Percentiles rank a stretch among this genome's conserved stretches.
phyloP scores from a whole-genome alignment of 2,888 invertebrate genomes.

The Girardia tigrina region DNA sequence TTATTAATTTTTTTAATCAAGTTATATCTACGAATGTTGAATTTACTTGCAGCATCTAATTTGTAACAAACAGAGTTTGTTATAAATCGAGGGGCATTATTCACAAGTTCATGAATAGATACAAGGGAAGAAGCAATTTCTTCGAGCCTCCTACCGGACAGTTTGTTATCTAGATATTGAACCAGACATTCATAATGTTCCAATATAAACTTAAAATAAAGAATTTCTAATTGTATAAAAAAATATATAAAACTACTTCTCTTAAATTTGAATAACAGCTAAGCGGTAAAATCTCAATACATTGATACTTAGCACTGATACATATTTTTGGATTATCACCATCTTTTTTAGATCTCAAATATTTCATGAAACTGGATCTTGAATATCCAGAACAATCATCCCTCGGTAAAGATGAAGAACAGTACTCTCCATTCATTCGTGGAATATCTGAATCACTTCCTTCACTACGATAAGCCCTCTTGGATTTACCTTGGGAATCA shows the following conservation, averaged over 20 bases:
- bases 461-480: background rate
- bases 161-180: conserved; percentile 71
- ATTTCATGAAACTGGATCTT: background rate
- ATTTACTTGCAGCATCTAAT: background rate
- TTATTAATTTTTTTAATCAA: too few relatives aligned
- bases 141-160: conserved; percentile 79
- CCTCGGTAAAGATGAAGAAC: conserved; percentile 6
- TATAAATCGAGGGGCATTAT: background rate
- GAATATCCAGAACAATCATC: conserved; percentile 2
- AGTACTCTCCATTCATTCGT: background rate
- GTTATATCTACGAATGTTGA: background rate
- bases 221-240: background rate
- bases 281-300: conserved; percentile 75
- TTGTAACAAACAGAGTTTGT: background rate
- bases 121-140: conserved; percentile 78
- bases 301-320: conserved; percentile 62
- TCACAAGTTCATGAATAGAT: conserved; percentile 64
- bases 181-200: conserved; percentile 64
- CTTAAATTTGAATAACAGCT: conserved; percentile 60
- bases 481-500: background rate
- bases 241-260: background rate
- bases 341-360: conserved; percentile 14
- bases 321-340: background rate
- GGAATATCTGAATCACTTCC: conserved; percentile 3
- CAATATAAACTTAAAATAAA: background rate